A percentile compares a stretch with the other conserved stretches of the same genome.
Evolutionary conservation across 2,797 vertebrate species (phyloP).

Genomic region (Enteromius trimaculatus): DNA sequence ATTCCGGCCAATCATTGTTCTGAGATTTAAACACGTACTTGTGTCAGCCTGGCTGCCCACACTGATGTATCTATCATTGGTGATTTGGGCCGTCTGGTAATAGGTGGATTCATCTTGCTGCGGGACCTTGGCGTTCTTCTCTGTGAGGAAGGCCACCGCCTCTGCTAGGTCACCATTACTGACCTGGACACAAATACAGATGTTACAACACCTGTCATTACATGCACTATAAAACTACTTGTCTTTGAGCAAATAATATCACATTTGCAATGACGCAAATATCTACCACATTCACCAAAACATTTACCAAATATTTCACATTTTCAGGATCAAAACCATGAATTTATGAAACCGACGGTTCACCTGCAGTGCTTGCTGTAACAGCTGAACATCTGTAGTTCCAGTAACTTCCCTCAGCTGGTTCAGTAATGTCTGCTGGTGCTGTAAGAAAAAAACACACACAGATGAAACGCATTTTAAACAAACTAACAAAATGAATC

Average conservation of each 20-base stretch:
- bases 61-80: conserved; percentile 96
- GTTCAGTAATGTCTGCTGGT: conserved; percentile 97
- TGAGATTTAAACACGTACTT: conserved; percentile 79
- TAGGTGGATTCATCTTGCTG: conserved; percentile 93
- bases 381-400: conserved; percentile 93
- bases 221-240: not conserved
- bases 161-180: conserved; percentile 96
- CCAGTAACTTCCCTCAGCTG: conserved; percentile 97
- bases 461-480: conserved; percentile 2
- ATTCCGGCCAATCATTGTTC: conserved; percentile 41
- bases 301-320: not conserved
- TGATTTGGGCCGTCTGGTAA: conserved; percentile 92
- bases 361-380: conserved; percentile 98
- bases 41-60: conserved; percentile 97
- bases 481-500: not conserved
- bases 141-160: conserved; percentile 93
- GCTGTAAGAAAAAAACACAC: conserved; percentile 71
- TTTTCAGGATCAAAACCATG: too few species aligned
- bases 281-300: too few species aligned
- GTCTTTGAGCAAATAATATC: not conserved
- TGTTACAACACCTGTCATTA: not conserved
- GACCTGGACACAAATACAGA: conserved; percentile 75
- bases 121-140: conserved; percentile 94
- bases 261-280: too few species aligned
- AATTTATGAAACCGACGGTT: conserved; percentile 10